Percentiles rank a stretch among this genome's conserved stretches.
Conservation (phyloP, 2,888 invertebrate genomes). For the Tipula unca region DNA sequence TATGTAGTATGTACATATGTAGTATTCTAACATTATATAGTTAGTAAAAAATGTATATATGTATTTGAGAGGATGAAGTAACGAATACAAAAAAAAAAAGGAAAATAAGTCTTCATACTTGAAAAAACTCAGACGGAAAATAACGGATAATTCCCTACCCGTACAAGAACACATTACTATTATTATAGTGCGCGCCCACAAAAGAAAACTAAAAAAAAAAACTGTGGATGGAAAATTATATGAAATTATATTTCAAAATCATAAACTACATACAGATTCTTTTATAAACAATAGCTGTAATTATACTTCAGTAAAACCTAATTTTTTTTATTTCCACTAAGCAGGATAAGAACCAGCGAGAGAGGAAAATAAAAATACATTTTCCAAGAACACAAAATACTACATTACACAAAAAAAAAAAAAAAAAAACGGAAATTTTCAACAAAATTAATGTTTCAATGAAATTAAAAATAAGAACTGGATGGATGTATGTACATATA, state of each 20-base stretch:
- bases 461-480: neutral
- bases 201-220: neutral
- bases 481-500: neutral
- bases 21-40: neutral
- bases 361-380: neutral
- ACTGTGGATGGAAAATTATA: neutral
- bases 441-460: neutral
- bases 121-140: neutral
- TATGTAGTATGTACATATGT: neutral
- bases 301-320: conserved; percentile 14
- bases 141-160: neutral
- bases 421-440: neutral
- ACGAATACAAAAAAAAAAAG: neutral
- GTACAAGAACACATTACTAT: neutral
- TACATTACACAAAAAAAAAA: neutral
- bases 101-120: neutral
- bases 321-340: neutral
- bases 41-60: neutral
- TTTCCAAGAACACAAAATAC: neutral
- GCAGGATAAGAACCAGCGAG: neutral
- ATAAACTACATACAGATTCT: neutral
- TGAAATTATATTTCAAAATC: neutral
- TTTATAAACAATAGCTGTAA: conserved; percentile 2
- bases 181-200: neutral
- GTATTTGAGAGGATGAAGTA: neutral